Evolutionary conservation across 1,140 invertebrate genomes (phyloP).

Genomic region (Pseudomyrmex gracilis): DNA sequence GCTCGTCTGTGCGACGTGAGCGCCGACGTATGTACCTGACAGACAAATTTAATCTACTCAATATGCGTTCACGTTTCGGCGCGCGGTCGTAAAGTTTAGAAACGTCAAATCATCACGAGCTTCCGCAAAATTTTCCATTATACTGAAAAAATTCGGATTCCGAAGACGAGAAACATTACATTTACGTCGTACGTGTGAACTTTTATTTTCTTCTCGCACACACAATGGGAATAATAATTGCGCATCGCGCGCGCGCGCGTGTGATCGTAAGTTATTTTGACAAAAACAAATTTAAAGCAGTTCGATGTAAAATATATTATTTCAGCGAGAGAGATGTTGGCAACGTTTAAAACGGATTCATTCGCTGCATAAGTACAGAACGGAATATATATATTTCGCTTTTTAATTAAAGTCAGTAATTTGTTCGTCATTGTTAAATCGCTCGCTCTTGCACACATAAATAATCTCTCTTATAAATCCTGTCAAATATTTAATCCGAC

Average conservation of each 20-base stretch:
- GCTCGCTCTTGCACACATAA: conserved; percentile 17
- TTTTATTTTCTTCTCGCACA: too few relatives aligned
- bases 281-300: not conserved
- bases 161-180: conserved; percentile 16
- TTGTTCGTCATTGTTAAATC: conserved; percentile 38
- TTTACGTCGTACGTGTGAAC: too few relatives aligned
- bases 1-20: conserved; percentile 16
- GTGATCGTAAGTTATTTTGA: not conserved
- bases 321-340: not conserved
- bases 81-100: conserved; percentile 41
- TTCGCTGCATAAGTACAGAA: not conserved
- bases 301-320: conserved; percentile 4
- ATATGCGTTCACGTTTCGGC: conserved; percentile 51
- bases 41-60: conserved; percentile 60
- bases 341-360: not conserved
- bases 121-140: conserved; percentile 25
- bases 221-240: not conserved
- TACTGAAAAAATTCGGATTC: not conserved
- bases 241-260: not conserved
- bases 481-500: conserved; percentile 60
- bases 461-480: conserved; percentile 44
- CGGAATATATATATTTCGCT: conserved; percentile 16
- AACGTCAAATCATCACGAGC: conserved; percentile 32
- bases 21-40: conserved; percentile 49
- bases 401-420: conserved; percentile 51